Percentiles rank a stretch among this genome's conserved stretches.
Conservation (phyloP, 2,113 vertebrate genomes). For the Chrysemys picta region DNA sequence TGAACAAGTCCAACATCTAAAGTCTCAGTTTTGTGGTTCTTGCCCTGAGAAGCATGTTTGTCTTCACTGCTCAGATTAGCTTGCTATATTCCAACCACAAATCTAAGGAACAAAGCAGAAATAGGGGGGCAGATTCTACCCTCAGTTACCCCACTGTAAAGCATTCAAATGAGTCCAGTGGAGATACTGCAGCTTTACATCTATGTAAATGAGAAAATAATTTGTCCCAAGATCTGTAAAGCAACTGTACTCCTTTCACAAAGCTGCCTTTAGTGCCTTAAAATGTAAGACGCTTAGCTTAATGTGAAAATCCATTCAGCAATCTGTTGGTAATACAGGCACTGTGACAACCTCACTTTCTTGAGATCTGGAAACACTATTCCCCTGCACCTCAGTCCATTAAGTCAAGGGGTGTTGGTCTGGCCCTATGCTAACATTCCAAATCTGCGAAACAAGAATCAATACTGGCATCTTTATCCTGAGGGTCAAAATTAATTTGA, state of each 20-base stretch:
- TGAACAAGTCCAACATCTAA: neutral
- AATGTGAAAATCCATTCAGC: fast-evolving
- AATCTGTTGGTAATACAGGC: neutral
- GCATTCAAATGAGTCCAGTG: neutral
- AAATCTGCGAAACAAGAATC: neutral
- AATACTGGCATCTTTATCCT: neutral
- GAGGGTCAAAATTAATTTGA: neutral
- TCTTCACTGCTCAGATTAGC: fast-evolving
- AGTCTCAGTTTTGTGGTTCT: neutral
- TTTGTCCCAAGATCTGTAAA: fast-evolving
- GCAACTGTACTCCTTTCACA: neutral
- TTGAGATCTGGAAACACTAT: neutral
- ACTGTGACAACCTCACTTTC: neutral
- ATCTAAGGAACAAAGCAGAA: neutral
- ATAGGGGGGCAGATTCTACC: fast-evolving
- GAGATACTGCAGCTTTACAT: fast-evolving
- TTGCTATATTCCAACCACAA: neutral
- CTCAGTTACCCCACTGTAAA: neutral
- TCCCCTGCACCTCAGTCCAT: neutral
- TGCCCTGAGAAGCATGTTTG: neutral
- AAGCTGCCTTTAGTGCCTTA: neutral
- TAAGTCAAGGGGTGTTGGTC: neutral
- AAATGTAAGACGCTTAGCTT: fast-evolving
- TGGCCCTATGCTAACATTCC: neutral
- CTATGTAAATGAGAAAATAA: neutral